A percentile compares a stretch with the other conserved stretches of the same genome.
Evolutionary conservation across 2,797 vertebrate genomes (phyloP).

Genomic region (Etheostoma nigrum): DNA sequence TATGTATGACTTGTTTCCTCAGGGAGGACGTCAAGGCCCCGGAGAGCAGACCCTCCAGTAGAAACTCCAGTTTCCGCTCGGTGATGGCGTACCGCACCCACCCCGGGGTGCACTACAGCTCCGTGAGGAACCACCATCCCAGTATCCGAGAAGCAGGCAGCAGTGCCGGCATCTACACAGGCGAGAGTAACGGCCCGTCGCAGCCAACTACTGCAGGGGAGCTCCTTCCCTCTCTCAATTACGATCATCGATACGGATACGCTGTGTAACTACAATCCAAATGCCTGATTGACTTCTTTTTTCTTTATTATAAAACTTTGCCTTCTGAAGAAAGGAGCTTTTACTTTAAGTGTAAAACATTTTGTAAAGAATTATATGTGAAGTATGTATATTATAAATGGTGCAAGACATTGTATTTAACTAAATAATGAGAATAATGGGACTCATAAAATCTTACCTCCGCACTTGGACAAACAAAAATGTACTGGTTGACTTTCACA

Average conservation of each 20-base stretch:
- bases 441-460: slow-evolving; percentile 23
- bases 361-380: slow-evolving; percentile 25
- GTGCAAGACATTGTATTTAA: slow-evolving; percentile 47
- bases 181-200: slow-evolving; percentile 5
- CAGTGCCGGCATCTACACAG: slow-evolving; percentile 31
- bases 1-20: slow-evolving; percentile 12
- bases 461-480: slow-evolving; percentile 24
- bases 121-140: slow-evolving; percentile 48
- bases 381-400: slow-evolving; percentile 23
- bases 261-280: slow-evolving; percentile 71
- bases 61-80: slow-evolving; percentile 84
- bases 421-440: slow-evolving; percentile 1
- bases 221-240: slow-evolving; percentile 47
- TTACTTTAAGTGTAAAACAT: background rate
- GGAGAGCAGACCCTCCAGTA: slow-evolving; percentile 80
- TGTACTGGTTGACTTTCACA: slow-evolving; percentile 14
- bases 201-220: background rate
- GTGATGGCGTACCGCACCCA: slow-evolving; percentile 86
- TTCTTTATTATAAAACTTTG: background rate
- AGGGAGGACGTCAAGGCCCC: slow-evolving; percentile 86
- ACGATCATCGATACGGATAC: slow-evolving; percentile 82
- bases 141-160: slow-evolving; percentile 41
- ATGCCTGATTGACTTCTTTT: background rate
- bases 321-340: background rate
- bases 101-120: slow-evolving; percentile 77